A percentile compares a stretch with the other conserved stretches of the same genome.
phyloP scores from a whole-genome alignment of 2,797 vertebrate genomes.

The Lacerta bilineata region DNA sequence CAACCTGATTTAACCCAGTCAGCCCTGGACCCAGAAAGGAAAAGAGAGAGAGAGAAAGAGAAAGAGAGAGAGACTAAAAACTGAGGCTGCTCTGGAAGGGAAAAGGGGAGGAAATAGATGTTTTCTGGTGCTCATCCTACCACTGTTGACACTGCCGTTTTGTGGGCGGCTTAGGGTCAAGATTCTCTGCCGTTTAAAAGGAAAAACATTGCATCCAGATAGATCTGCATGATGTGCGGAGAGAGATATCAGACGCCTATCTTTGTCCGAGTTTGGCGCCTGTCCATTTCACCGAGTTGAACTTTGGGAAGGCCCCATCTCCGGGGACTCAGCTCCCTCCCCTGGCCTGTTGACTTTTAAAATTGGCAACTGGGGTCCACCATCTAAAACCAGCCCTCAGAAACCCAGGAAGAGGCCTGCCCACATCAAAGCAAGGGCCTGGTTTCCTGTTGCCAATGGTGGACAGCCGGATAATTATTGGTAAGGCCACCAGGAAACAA shows the following conservation, averaged over 20 bases:
- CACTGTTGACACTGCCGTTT: not conserved
- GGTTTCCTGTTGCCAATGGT: not conserved
- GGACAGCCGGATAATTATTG: too few relatives aligned
- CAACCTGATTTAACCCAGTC: conserved; percentile 90
- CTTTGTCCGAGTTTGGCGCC: not conserved
- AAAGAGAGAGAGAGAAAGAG: not conserved
- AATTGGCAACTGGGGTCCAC: too few relatives aligned
- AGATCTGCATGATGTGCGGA: not conserved
- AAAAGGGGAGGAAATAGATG: not conserved
- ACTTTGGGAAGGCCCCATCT: too few relatives aligned
- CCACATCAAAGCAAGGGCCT: too few relatives aligned
- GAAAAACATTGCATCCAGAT: too few relatives aligned
- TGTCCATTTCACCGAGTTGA: too few relatives aligned
- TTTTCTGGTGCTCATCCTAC: not conserved
- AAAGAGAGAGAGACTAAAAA: too few relatives aligned
- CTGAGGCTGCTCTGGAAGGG: too few relatives aligned
- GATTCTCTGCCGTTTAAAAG: not conserved
- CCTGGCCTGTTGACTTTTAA: not conserved
- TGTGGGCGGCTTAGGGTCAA: too few relatives aligned
- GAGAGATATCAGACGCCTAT: not conserved
- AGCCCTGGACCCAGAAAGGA: conserved; percentile 51
- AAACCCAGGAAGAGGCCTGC: not conserved
- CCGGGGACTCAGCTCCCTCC: too few relatives aligned
- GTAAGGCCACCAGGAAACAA: not conserved
- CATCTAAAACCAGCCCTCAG: not conserved